Conservation (phyloP, 2,797 vertebrate species). For the Hafferia zeledoni region DNA sequence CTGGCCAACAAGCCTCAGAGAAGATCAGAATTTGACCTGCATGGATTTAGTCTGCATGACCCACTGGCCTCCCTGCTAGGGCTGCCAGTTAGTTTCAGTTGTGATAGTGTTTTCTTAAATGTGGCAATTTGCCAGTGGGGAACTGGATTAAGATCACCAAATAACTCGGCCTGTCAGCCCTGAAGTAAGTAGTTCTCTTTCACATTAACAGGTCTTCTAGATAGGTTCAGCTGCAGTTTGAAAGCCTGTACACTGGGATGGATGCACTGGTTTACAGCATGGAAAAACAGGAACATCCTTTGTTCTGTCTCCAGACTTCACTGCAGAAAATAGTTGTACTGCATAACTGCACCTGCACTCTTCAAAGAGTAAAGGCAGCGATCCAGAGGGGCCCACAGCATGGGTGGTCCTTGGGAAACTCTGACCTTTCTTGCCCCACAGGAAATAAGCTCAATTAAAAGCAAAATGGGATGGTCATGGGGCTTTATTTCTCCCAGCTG, state of each 20-base stretch:
- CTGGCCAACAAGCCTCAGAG: not conserved
- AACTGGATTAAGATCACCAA: not conserved
- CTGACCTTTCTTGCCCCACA: not conserved
- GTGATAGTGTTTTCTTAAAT: not conserved
- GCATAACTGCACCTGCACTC: not conserved
- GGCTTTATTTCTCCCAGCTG: not conserved
- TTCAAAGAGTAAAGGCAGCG: not conserved
- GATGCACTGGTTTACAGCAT: not conserved
- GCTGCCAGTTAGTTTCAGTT: not conserved
- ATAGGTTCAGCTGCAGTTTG: not conserved
- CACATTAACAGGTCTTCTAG: not conserved
- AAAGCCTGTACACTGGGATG: not conserved
- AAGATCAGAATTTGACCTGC: not conserved
- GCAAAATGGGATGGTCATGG: not conserved
- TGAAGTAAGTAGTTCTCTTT: not conserved
- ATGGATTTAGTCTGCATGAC: not conserved
- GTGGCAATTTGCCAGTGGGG: not conserved
- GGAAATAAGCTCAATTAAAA: not conserved
- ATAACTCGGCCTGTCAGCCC: not conserved
- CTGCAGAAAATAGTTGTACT: not conserved
- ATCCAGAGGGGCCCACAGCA: not conserved
- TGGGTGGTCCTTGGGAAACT: not conserved
- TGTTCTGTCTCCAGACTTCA: not conserved
- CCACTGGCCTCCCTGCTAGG: slow-evolving; percentile 17
- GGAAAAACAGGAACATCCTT: not conserved